Evolutionary conservation across 2,113 vertebrate species (phyloP).

Genomic region (Tyto alba): DNA sequence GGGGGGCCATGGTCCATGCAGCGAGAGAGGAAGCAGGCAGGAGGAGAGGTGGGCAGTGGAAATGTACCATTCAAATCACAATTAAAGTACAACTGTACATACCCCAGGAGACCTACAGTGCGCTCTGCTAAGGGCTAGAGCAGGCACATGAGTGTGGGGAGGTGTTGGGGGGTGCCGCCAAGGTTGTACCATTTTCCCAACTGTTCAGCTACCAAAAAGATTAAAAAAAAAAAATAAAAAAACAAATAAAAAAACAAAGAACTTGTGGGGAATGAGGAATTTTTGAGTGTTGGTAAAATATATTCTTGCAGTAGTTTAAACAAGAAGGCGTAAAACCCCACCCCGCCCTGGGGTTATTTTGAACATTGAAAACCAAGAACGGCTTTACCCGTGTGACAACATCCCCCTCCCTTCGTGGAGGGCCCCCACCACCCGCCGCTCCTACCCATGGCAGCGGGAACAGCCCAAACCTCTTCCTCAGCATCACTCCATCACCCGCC

Average conservation of each 20-base stretch:
- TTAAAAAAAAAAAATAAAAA: too few species aligned
- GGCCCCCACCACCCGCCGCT: background rate
- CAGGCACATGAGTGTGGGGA: background rate
- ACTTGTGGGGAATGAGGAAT: background rate
- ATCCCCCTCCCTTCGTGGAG: background rate
- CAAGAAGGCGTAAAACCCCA: background rate
- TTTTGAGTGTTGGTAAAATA: rapidly evolving
- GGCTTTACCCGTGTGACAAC: background rate
- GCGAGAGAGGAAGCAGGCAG: slow-evolving; percentile 54
- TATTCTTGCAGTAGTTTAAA: background rate
- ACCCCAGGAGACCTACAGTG: background rate
- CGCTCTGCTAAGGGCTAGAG: background rate
- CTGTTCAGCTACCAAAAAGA: background rate
- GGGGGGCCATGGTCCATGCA: slow-evolving; percentile 39
- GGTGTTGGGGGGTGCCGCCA: background rate
- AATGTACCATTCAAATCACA: slow-evolving; percentile 79
- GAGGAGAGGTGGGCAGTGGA: slow-evolving; percentile 49
- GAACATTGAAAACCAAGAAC: background rate
- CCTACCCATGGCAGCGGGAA: background rate
- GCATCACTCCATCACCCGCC: rapidly evolving
- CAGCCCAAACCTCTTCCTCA: background rate
- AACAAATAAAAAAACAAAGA: too few species aligned
- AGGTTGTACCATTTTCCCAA: slow-evolving; percentile 69
- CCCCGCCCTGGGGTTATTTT: background rate
- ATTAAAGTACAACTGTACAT: slow-evolving; percentile 63